phyloP scores from a whole-genome alignment of 2,888 invertebrate genomes.

The Tenthredo scrophulariae region DNA sequence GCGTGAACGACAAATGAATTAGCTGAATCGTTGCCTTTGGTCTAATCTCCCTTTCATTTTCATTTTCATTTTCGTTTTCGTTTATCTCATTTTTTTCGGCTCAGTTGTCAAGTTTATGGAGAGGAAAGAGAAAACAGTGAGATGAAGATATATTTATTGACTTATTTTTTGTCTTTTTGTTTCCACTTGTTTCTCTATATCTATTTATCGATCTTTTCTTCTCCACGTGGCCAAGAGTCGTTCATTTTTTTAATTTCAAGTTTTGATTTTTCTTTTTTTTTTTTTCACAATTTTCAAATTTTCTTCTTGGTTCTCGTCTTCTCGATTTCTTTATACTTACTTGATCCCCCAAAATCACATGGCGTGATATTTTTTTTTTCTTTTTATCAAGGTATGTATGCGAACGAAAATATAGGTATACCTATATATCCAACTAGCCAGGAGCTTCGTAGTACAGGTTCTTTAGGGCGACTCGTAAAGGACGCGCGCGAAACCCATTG shows the following conservation, averaged over 20 bases:
- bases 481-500: conserved; percentile 44
- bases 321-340: not conserved
- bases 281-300: not conserved
- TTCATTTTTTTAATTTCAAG: not conserved
- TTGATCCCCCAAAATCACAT: not conserved
- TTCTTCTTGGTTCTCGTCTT: too few species aligned
- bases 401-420: not conserved
- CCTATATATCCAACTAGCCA: conserved; percentile 17
- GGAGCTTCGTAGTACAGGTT: not conserved
- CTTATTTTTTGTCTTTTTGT: not conserved
- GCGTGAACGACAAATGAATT: conserved; percentile 8
- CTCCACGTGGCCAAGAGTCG: not conserved
- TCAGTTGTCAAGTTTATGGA: conserved; percentile 35
- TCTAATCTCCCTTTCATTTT: not conserved
- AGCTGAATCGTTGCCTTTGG: conserved; percentile 22
- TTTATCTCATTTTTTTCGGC: conserved; percentile 38
- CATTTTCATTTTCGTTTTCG: not conserved
- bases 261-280: not conserved
- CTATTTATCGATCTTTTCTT: not conserved
- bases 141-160: not conserved
- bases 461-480: conserved; percentile 19
- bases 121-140: not conserved
- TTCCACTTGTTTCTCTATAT: not conserved
- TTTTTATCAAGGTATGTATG: not conserved
- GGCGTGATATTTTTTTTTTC: not conserved